Evolutionary conservation across 1,140 invertebrate genomes (phyloP).

Genomic region (Polypedilum pembai): DNA sequence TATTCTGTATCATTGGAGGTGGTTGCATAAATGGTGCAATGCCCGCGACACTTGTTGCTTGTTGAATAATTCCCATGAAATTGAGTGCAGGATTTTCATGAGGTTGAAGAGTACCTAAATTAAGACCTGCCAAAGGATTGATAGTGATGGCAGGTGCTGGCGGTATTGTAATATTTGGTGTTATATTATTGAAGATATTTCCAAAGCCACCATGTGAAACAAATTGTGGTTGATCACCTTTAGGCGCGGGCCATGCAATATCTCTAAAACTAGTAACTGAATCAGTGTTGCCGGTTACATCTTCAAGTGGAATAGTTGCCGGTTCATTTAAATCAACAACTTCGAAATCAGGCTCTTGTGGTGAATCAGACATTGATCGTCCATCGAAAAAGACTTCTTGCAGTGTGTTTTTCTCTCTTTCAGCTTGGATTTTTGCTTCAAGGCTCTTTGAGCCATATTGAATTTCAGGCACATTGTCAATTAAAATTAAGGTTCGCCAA

Average conservation of each 20-base stretch:
- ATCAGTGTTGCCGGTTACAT: slow-evolving; percentile 71
- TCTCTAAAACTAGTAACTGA: slow-evolving; percentile 66
- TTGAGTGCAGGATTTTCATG: slow-evolving; percentile 42
- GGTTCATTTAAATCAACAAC: slow-evolving; percentile 66
- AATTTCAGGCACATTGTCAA: slow-evolving; percentile 51
- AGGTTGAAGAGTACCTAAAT: slow-evolving; percentile 38
- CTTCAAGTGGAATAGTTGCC: slow-evolving; percentile 77
- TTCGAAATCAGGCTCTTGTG: slow-evolving; percentile 79
- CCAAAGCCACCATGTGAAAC: slow-evolving; percentile 35
- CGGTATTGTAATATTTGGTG: slow-evolving; percentile 46
- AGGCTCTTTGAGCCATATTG: slow-evolving; percentile 69
- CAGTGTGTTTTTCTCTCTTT: slow-evolving; percentile 72
- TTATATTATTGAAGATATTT: slow-evolving; percentile 45
- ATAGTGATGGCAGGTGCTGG: slow-evolving; percentile 40
- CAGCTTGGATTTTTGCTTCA: slow-evolving; percentile 78
- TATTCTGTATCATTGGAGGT: not conserved
- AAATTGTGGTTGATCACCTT: slow-evolving; percentile 48
- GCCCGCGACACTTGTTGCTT: slow-evolving; percentile 32
- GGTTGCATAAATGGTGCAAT: not conserved
- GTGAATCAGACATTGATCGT: slow-evolving; percentile 76
- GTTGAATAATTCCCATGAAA: slow-evolving; percentile 41
- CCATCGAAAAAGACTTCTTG: slow-evolving; percentile 80
- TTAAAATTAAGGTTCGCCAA: slow-evolving; percentile 60
- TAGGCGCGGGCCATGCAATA: slow-evolving; percentile 74
- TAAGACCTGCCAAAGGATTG: slow-evolving; percentile 41